A percentile compares a stretch with the other conserved stretches of the same genome.
Evolutionary conservation across 2,888 invertebrate species (phyloP).

Genomic region (Pachycephus smyrnensis): DNA sequence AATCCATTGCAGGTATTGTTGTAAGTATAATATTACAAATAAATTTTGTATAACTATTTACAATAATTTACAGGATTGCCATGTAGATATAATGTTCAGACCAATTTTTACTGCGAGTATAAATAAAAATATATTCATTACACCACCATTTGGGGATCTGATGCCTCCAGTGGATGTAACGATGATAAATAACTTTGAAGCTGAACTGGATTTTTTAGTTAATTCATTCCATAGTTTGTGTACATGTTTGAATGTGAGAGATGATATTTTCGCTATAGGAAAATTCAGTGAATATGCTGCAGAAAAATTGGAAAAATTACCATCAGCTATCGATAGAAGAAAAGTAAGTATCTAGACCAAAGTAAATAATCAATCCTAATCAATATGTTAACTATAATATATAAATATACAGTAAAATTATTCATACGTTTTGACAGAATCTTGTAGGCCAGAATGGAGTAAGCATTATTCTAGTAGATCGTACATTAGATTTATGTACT

Average conservation of each 20-base stretch:
- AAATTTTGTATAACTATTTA: neutral
- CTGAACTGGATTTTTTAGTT: conserved; percentile 49
- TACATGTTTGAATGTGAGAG: conserved; percentile 72
- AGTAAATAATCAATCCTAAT: too few relatives aligned
- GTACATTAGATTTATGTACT: conserved; percentile 75
- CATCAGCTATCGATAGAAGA: conserved; percentile 41
- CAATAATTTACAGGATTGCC: conserved; percentile 69
- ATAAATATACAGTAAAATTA: too few relatives aligned
- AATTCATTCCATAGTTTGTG: conserved; percentile 39
- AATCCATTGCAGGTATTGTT: conserved; percentile 43
- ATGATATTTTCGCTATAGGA: conserved; percentile 77
- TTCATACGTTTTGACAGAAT: too few relatives aligned
- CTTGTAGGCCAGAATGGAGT: conserved; percentile 45
- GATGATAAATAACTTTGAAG: conserved; percentile 42
- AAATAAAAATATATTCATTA: conserved; percentile 73
- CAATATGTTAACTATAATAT: too few relatives aligned
- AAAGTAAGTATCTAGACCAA: neutral
- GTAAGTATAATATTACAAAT: conserved; percentile 34
- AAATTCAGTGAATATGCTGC: conserved; percentile 73
- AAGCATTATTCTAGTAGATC: conserved; percentile 73
- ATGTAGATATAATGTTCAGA: conserved; percentile 73
- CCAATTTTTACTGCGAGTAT: conserved; percentile 73
- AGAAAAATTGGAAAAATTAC: conserved; percentile 69
- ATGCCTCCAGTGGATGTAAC: conserved; percentile 70
- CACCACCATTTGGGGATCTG: conserved; percentile 72